These are phyloP conservation scores for Bradypodion ventrale DNA, from an alignment of 2,797 vertebrate species.

Conservation along the genomic window DNA sequence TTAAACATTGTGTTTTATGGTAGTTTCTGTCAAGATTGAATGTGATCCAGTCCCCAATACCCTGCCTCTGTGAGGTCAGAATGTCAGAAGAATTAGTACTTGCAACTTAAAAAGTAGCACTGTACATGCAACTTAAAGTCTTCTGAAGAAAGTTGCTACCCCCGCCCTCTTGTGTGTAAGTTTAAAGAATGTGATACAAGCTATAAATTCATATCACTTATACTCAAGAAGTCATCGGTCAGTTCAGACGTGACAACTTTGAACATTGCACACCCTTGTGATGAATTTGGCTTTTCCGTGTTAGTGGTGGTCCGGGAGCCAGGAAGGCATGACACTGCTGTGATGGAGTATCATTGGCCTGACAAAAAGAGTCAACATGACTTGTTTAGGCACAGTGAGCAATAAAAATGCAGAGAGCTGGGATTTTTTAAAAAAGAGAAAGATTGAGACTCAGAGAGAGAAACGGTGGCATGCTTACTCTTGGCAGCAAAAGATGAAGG, in stretches of 20 bases:
- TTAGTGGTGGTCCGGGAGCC: slow-evolving; percentile 80
- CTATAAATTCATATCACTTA: slow-evolving; percentile 68
- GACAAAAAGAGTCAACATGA: slow-evolving; percentile 14
- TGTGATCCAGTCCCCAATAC: background rate
- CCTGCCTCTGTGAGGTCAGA: rapidly evolving
- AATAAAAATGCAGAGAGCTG: background rate
- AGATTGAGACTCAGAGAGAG: background rate
- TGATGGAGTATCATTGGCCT: slow-evolving; percentile 51
- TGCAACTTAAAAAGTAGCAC: rapidly evolving
- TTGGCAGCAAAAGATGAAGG: background rate
- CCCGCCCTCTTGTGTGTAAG: slow-evolving; percentile 21
- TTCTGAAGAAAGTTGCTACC: background rate
- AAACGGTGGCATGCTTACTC: background rate
- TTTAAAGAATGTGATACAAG: slow-evolving; percentile 54
- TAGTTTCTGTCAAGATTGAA: background rate
- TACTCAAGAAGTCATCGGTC: slow-evolving; percentile 73
- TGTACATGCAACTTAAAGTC: background rate
- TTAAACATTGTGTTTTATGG: background rate
- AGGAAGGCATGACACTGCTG: slow-evolving; percentile 48
- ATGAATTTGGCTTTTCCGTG: slow-evolving; percentile 82
- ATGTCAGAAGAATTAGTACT: background rate
- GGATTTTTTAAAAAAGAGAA: too few species aligned
- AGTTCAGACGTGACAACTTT: slow-evolving; percentile 74
- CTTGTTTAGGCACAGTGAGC: slow-evolving; percentile 17
- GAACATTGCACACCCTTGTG: slow-evolving; percentile 77